These are phyloP conservation scores for Sebastes umbrosus DNA, from an alignment of 2,797 vertebrate genomes.

Conservation along the genomic window DNA sequence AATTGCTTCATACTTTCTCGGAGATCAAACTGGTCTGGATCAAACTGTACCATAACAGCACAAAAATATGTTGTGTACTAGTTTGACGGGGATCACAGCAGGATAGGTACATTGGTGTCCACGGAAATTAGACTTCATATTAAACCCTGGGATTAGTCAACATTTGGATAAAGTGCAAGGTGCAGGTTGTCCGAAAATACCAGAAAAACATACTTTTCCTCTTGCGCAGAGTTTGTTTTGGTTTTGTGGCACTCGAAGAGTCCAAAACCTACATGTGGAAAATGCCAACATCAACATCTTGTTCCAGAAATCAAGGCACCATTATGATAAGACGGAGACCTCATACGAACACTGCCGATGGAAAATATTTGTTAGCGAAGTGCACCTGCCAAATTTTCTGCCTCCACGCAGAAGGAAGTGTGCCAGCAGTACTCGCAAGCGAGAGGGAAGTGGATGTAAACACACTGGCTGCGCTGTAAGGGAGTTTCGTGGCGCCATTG, in stretches of 20 bases:
- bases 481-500: not conserved
- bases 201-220: not conserved
- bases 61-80: not conserved
- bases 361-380: slow-evolving; percentile 27
- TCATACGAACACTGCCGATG: slow-evolving; percentile 8
- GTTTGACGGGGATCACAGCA: not conserved
- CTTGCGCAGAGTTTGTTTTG: slow-evolving; percentile 3
- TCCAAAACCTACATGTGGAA: slow-evolving; percentile 29
- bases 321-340: slow-evolving; percentile 16
- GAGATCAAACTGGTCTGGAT: slow-evolving; percentile 44
- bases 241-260: not conserved
- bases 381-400: slow-evolving; percentile 16
- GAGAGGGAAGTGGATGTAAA: slow-evolving; percentile 26
- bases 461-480: not conserved
- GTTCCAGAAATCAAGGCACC: slow-evolving; percentile 19
- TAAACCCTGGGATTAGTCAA: slow-evolving; percentile 4
- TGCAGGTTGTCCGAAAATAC: slow-evolving; percentile 21
- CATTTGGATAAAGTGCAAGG: slow-evolving; percentile 20
- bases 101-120: not conserved
- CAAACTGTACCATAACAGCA: slow-evolving; percentile 38
- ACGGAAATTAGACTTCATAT: slow-evolving; percentile 1
- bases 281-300: slow-evolving; percentile 24
- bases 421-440: not conserved
- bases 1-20: slow-evolving; percentile 53
- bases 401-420: not conserved